phyloP scores from a whole-genome alignment of 2,113 vertebrate species.

The Gila orcuttii region DNA sequence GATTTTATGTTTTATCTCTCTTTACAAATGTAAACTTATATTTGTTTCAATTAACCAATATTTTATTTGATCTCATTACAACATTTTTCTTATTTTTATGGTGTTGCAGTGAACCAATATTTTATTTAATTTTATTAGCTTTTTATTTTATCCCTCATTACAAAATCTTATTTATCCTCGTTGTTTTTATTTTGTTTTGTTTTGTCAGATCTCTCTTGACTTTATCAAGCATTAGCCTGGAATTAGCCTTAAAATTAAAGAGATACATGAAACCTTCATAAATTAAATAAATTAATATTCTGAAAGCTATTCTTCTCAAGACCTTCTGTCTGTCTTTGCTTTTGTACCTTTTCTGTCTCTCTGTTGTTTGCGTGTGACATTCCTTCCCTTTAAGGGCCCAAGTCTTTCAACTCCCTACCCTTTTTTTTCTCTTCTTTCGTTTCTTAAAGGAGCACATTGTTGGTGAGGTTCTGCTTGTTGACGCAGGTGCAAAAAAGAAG shows the following conservation, averaged over 20 bases:
- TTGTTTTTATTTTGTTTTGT: neutral
- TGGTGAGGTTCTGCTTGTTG: constrained; percentile 69
- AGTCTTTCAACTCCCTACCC: constrained; percentile 39
- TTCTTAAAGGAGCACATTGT: constrained; percentile 64
- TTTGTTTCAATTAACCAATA: too few relatives aligned
- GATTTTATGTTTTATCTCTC: neutral
- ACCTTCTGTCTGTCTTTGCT: neutral
- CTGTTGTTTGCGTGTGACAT: constrained; percentile 57
- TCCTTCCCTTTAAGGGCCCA: constrained; percentile 26
- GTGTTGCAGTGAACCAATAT: neutral
- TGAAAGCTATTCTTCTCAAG: neutral
- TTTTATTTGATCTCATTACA: neutral
- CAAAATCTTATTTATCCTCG: neutral
- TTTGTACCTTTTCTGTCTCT: constrained; percentile 15
- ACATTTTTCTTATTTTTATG: neutral
- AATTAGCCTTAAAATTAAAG: neutral
- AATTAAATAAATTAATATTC: neutral
- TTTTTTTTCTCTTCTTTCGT: constrained; percentile 54
- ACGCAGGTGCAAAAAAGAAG: constrained; percentile 73
- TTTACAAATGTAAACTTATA: too few relatives aligned
- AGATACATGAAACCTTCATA: neutral
- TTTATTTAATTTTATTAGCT: neutral
- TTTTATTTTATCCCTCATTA: neutral
- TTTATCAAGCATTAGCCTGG: neutral
- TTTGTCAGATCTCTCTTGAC: neutral